phyloP scores from a whole-genome alignment of 2,113 vertebrate species.

The Heterocephalus glaber region DNA sequence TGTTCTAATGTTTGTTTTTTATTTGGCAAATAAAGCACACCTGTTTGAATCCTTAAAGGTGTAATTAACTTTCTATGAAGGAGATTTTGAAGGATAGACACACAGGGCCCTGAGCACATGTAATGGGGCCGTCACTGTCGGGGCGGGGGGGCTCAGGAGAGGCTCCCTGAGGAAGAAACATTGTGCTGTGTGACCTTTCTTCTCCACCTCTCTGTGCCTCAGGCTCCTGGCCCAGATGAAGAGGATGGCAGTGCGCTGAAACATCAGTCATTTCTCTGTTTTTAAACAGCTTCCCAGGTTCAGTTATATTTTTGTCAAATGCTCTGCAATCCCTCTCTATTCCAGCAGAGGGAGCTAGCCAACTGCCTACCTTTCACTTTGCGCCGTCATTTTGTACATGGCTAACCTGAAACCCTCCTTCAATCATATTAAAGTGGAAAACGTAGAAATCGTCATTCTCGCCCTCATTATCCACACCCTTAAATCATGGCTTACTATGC shows the following conservation, averaged over 20 bases:
- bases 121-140: too few species aligned
- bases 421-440: background rate
- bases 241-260: background rate
- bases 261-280: background rate
- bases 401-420: background rate
- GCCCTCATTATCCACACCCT: background rate
- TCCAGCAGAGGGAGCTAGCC: slow-evolving; percentile 58
- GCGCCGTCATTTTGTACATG: background rate
- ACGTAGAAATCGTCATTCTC: background rate
- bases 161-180: background rate
- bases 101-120: too few species aligned
- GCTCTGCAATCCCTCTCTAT: background rate
- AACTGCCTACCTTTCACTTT: background rate
- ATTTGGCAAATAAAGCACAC: background rate
- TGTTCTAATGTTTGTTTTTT: background rate
- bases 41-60: background rate
- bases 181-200: background rate
- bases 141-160: background rate
- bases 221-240: background rate
- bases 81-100: background rate
- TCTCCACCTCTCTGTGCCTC: background rate
- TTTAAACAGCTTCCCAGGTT: background rate
- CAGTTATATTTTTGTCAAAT: background rate
- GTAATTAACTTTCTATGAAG: background rate
- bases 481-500: background rate